Evolutionary conservation across 2,888 invertebrate genomes (phyloP).

Genomic region (Drosophila neutralis): DNA sequence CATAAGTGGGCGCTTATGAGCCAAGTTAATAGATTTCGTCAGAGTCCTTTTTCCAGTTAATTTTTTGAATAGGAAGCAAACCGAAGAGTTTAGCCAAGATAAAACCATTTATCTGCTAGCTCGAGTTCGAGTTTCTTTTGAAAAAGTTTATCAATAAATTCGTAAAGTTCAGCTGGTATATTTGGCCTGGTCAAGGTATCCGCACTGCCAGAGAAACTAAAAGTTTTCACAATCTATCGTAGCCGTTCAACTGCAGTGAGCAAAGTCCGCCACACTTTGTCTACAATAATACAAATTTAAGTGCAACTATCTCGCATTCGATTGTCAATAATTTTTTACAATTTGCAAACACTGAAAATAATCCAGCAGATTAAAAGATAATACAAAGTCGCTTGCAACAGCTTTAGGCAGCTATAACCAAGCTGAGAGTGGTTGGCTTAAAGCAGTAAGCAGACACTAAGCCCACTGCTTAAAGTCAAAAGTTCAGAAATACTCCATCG

Average conservation of each 20-base stretch:
- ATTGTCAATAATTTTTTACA: background rate
- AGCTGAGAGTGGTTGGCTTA: background rate
- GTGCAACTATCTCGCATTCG: no score
- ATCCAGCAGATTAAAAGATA: background rate
- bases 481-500: background rate
- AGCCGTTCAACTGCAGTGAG: constrained; percentile 18
- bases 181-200: background rate
- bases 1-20: background rate
- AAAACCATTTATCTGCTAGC: constrained; percentile 1
- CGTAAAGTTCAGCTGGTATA: background rate
- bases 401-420: background rate
- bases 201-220: background rate
- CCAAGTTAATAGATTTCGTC: background rate
- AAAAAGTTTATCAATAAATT: constrained; percentile 2
- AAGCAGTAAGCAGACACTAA: background rate
- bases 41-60: background rate
- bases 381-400: background rate
- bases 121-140: background rate
- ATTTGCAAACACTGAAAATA: background rate
- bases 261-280: constrained; percentile 8
- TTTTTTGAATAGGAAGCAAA: background rate
- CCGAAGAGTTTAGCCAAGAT: no score
- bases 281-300: background rate
- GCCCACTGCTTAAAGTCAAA: background rate
- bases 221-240: background rate